A percentile compares a stretch with the other conserved stretches of the same genome.
Conservation (phyloP, 2,888 invertebrate genomes). For the Leptopilina myrica region DNA sequence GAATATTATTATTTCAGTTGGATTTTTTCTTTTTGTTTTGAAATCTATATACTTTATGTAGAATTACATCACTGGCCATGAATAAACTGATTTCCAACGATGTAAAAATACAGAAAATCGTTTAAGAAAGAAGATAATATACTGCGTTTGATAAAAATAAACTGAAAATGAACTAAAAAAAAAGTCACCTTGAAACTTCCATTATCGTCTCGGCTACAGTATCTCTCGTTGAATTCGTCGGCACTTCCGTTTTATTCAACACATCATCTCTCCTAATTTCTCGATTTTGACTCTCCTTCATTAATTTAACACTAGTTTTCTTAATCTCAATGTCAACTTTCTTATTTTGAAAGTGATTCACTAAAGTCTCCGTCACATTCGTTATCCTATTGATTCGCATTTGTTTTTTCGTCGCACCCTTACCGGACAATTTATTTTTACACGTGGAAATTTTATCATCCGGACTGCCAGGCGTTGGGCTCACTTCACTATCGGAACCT, state of each 20-base stretch:
- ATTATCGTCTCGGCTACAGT: slow-evolving; percentile 72
- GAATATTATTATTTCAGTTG: neutral
- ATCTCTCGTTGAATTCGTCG: slow-evolving; percentile 55
- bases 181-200: slow-evolving; percentile 67
- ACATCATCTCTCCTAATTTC: slow-evolving; percentile 53
- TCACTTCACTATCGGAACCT: slow-evolving; percentile 51
- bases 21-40: neutral
- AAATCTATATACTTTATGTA: too few relatives aligned
- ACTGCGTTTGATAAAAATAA: too few relatives aligned
- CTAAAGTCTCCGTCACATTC: slow-evolving; percentile 54
- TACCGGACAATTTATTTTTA: slow-evolving; percentile 43
- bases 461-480: slow-evolving; percentile 34
- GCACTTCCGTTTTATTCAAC: slow-evolving; percentile 53
- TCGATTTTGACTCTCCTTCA: slow-evolving; percentile 36
- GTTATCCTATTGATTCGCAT: slow-evolving; percentile 64
- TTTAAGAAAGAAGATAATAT: too few relatives aligned
- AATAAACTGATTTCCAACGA: too few relatives aligned
- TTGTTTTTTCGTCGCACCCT: slow-evolving; percentile 60
- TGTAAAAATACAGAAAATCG: too few relatives aligned
- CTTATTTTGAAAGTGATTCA: slow-evolving; percentile 49
- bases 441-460: slow-evolving; percentile 25
- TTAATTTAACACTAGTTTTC: slow-evolving; percentile 34
- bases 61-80: too few relatives aligned
- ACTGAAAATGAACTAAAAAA: neutral
- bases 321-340: neutral